phyloP scores from a whole-genome alignment of 2,888 invertebrate genomes.

The Tiliacea aurago region DNA sequence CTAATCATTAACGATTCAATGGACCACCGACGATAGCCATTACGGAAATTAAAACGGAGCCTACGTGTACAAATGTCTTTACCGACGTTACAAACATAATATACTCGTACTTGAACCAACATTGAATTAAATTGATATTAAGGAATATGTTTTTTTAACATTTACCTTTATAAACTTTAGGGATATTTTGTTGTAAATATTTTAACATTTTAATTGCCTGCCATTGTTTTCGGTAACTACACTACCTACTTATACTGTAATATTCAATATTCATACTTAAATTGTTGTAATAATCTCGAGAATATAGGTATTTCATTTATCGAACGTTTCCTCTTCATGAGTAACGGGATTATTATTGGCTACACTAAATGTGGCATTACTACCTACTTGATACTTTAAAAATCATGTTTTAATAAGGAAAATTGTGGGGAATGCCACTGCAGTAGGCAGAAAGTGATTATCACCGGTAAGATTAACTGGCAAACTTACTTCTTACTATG shows the following conservation, averaged over 20 bases:
- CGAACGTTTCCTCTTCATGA: conserved; percentile 36
- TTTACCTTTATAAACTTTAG: conserved; percentile 33
- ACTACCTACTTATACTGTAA: conserved; percentile 22
- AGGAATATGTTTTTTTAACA: conserved; percentile 32
- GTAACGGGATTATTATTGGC: conserved; percentile 37
- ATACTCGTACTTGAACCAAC: conserved; percentile 13
- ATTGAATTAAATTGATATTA: conserved; percentile 37
- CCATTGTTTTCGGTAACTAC: conserved; percentile 31
- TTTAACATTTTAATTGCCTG: conserved; percentile 29
- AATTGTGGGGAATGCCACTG: conserved; percentile 5
- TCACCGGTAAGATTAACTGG: not conserved
- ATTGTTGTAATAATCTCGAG: conserved; percentile 16
- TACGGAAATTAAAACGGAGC: conserved; percentile 76
- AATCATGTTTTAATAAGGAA: conserved; percentile 10
- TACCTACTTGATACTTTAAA: conserved; percentile 11
- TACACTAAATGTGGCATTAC: conserved; percentile 26
- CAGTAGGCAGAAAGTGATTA: conserved; percentile 11
- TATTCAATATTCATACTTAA: conserved; percentile 6
- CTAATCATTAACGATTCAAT: conserved; percentile 75
- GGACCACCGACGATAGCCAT: conserved; percentile 80
- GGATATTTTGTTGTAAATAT: conserved; percentile 17
- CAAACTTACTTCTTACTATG: too few relatives aligned
- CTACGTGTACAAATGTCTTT: conserved; percentile 64
- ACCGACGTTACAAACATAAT: conserved; percentile 29
- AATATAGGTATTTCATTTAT: conserved; percentile 35